Evolutionary conservation across 2,797 vertebrate genomes (phyloP).

Genomic region (Taeniopygia guttata): DNA sequence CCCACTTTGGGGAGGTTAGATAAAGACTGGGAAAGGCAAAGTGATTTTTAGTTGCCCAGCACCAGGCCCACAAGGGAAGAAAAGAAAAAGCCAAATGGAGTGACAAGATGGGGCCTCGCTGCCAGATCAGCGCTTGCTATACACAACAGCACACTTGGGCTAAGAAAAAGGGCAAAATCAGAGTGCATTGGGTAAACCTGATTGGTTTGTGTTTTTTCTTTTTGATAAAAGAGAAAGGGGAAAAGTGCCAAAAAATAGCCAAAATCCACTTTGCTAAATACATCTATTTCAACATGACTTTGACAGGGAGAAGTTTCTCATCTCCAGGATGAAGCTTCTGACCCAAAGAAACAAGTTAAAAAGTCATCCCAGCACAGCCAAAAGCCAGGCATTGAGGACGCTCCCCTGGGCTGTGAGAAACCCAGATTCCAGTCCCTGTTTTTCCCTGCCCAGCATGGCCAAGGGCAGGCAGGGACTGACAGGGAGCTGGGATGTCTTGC

Average conservation of each 20-base stretch:
- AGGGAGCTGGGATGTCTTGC: background rate
- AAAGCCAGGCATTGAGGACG: accelerated
- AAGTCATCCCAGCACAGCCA: background rate
- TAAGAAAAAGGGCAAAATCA: background rate
- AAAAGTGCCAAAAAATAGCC: background rate
- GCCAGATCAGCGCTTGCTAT: background rate
- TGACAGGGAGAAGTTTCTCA: background rate
- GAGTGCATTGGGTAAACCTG: background rate
- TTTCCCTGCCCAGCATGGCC: accelerated
- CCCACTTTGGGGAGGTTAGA: conserved; percentile 9
- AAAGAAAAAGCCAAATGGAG: conserved; percentile 7
- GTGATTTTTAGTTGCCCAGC: conserved; percentile 24
- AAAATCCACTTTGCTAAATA: background rate
- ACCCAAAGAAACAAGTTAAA: background rate
- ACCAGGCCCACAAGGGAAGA: background rate
- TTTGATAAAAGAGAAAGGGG: background rate
- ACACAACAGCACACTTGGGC: background rate
- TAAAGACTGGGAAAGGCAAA: conserved; percentile 28
- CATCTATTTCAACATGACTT: background rate
- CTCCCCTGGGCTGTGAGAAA: background rate
- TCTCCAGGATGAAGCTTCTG: background rate
- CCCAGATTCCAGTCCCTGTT: background rate
- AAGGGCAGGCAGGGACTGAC: background rate
- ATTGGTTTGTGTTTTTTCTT: background rate
- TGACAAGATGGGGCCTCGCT: background rate